Evolutionary conservation across 1,140 invertebrate species (phyloP).

Genomic region (Radopholus similis): DNA sequence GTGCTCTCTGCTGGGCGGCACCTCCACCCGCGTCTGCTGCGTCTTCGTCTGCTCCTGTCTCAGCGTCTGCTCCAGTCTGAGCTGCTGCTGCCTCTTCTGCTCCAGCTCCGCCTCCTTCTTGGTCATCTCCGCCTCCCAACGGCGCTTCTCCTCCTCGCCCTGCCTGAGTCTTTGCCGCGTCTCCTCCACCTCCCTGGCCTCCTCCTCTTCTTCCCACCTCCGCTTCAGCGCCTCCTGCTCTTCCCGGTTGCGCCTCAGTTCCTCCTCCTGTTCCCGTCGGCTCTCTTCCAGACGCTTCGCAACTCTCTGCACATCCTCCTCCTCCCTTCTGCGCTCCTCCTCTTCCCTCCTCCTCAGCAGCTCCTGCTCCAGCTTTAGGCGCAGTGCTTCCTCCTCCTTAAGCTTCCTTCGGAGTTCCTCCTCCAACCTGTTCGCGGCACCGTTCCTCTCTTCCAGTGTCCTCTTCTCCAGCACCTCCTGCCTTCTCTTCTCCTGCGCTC

Average conservation of each 20-base stretch:
- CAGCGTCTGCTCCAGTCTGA: background rate
- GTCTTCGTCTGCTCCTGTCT: background rate
- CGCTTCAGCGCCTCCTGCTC: background rate
- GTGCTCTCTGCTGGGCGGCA: background rate
- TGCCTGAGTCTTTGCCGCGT: background rate
- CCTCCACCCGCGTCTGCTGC: background rate
- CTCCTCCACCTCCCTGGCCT: background rate
- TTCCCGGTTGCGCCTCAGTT: background rate
- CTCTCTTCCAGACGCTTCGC: background rate
- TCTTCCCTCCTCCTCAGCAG: background rate
- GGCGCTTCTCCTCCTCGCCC: background rate
- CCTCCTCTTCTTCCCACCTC: background rate
- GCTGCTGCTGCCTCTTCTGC: background rate
- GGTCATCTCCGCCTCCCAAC: background rate
- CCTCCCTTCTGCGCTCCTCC: background rate
- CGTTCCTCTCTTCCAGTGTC: no score
- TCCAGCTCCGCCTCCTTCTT: background rate
- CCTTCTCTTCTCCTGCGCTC: background rate
- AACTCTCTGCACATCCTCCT: conserved; percentile 1
- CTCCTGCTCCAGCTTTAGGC: background rate
- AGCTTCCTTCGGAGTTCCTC: background rate
- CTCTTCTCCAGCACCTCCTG: background rate
- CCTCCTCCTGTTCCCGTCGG: background rate
- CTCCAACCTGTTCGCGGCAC: background rate
- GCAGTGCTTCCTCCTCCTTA: background rate